Base-by-base conservation (phyloP, 2,797 vertebrate species). In the Myotis daubentonii region DNA sequence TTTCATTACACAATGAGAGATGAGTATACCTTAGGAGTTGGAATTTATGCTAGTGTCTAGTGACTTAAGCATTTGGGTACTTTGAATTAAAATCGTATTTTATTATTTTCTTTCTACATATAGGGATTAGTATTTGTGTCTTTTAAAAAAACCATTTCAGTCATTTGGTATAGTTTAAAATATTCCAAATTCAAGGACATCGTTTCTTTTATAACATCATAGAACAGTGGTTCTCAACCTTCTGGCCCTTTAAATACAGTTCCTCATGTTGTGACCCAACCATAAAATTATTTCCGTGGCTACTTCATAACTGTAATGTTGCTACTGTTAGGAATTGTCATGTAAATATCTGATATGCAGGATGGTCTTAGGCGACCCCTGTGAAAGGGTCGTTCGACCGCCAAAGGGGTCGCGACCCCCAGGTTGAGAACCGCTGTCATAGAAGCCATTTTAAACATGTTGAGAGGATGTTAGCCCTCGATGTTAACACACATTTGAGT, bases 41-140 rank as follows among this genome's bases (percentile, higher is more conserved):
- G 30, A 33, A 8, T 72, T 70, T 85, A 16, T 53, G 23, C n/a
- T 90, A 15, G 10, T 44, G 47, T 44, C 41, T 41, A 2, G 28
- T 68, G 33, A 20, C 72, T 84, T 71, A 82, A 65, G 15, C 41
- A 75, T 33, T 55, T 70, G 70, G 23, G 23, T 22, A 86, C 82
- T 92, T 75, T 53, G 33, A 92, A 72, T 85, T 93, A 85, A 94
- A 91, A 53, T 71, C 30, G 0, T 12, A 79, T 83, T 89, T 79
- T 44, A 41, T 49, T 57, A 16, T 78, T 80, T 89, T 71, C 20
- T 33, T 84, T 66, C 36, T 85, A 7, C 7, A 38, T 75, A 30
- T 17, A 71, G 12, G 9, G 20, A 62, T 92, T 91, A 47, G 80
- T 33, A 83, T 87, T 22, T 72, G 6, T 53, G 15, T 76, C 15